These are phyloP conservation scores for Gasterosteus nipponicus DNA, from an alignment of 2,113 vertebrate genomes.

Conservation along the genomic window DNA sequence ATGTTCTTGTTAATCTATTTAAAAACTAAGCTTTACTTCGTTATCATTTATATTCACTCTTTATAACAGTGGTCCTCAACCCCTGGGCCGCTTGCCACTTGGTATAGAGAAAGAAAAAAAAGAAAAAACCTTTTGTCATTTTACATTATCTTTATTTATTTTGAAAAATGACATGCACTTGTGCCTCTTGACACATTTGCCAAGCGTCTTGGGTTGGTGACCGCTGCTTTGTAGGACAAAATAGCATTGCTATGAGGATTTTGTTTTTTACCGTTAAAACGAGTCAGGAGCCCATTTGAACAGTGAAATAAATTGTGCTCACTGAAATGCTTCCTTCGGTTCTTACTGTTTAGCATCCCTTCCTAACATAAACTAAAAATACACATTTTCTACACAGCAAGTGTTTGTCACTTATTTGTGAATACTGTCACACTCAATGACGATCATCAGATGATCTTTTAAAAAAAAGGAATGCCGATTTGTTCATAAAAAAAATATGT, in stretches of 20 bases:
- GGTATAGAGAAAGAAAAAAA: too few species aligned
- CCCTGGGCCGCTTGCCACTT: too few species aligned
- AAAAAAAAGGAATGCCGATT: too few species aligned
- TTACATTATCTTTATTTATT: too few species aligned
- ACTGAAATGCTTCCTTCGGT: neutral
- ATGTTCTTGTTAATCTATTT: neutral
- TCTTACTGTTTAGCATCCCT: neutral
- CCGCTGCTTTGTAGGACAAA: too few species aligned
- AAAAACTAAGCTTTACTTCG: neutral
- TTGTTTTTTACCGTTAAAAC: neutral
- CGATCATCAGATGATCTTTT: too few species aligned
- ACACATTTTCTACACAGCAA: neutral
- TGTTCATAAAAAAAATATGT: neutral
- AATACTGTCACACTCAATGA: neutral
- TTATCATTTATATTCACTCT: neutral
- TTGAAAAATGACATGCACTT: too few species aligned
- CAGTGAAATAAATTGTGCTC: neutral
- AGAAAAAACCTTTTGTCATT: too few species aligned
- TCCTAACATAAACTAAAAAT: neutral
- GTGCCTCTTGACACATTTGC: too few species aligned
- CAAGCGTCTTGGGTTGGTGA: too few species aligned
- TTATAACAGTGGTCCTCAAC: too few species aligned
- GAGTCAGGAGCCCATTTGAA: neutral
- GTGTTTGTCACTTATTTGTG: neutral
- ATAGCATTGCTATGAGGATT: neutral